Conservation (phyloP, 2,113 vertebrate species). For the Columbina picui region DNA sequence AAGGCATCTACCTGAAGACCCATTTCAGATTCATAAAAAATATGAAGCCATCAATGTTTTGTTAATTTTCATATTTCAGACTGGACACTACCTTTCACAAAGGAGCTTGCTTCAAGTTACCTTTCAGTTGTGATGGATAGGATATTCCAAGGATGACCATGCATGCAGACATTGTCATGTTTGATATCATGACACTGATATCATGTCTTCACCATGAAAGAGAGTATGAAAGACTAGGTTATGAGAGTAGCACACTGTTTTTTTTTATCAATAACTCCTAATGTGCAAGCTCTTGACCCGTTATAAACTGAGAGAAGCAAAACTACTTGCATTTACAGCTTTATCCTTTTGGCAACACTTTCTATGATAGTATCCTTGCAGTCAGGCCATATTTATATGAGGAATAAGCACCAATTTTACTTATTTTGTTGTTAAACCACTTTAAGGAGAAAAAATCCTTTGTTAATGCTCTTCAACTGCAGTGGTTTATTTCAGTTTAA, state of each 20-base stretch:
- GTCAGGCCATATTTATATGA: neutral
- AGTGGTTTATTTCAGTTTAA: neutral
- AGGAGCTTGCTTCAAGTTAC: neutral
- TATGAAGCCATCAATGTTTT: neutral
- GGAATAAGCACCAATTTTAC: neutral
- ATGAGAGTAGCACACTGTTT: neutral
- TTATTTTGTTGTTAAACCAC: neutral
- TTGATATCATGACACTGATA: neutral
- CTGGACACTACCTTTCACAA: neutral
- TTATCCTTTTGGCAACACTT: neutral
- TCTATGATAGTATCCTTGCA: neutral
- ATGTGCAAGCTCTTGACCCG: neutral
- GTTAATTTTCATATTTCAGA: neutral
- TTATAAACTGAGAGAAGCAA: neutral
- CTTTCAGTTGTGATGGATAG: neutral
- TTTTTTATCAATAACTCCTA: neutral
- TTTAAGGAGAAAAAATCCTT: neutral
- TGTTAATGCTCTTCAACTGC: neutral
- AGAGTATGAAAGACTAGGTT: neutral
- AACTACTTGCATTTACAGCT: neutral
- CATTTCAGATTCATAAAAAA: neutral
- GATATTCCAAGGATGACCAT: neutral
- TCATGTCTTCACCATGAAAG: neutral
- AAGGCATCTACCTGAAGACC: neutral
- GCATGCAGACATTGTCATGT: neutral